Base-by-base conservation (phyloP, 35 echinoderm and acorn worm species). In the Hemicentrotus pulcherrimus region DNA sequence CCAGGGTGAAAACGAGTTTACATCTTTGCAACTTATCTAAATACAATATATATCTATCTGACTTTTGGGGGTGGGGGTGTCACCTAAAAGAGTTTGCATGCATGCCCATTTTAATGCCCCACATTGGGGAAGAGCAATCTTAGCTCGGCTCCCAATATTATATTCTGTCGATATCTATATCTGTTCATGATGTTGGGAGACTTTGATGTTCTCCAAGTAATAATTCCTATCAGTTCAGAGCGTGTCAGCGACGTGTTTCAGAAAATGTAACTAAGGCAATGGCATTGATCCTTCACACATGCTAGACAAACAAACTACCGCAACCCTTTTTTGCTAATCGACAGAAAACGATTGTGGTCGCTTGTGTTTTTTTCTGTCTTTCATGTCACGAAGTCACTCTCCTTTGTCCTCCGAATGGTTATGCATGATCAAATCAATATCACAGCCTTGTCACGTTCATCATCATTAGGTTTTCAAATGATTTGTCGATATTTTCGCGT, bases 181-280 rank as follows among this genome's bases (percentile, higher is more conserved):
- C 65, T 28, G 22, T 0, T n/a, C 22, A 78, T 78, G 28, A 78
- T 28, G 65, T 28, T n/a, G 28, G 28, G 19, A n/a, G 65, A 78
- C 65, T 78, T 78, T 78, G 22, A 78, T n/a, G 7, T 3, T n/a
- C 65, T n/a, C 22, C 61, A 70, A 78, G 65, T 22, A n/a, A 78
- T 14, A 16, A 59, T 78, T n/a, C 22, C 19, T 11, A 12, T 55
- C 10, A 55, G 50, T 55, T n/a, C 28, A 78, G 65, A 28, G 7
- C 22, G 24, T 78, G 65, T 22, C 65, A 78, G 65, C 65, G 6
- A 78, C 24, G 65, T 78, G 65, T 78, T 78, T 78, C 65, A 78
- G 24, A 78, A 70, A 78, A 78, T 78, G 65, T 78, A 78, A 78
- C 65, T 78, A 78, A 78, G 65, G 65, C 65, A 78, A 78, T 78